Evolutionary conservation across 2,888 invertebrate species (phyloP).

Genomic region (Ophraella communa): DNA sequence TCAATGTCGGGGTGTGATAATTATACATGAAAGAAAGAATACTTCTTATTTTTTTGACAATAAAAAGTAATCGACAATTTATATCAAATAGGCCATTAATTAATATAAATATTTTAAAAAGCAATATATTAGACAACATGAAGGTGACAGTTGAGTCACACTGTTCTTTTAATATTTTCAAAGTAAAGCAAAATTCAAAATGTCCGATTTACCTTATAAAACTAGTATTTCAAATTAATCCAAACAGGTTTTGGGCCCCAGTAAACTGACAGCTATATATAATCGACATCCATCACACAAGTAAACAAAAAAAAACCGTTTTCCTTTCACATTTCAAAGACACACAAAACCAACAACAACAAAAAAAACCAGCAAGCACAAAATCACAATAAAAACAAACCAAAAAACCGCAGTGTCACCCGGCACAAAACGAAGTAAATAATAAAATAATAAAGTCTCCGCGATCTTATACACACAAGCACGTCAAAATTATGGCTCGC

Average conservation of each 20-base stretch:
- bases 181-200: constrained; percentile 6
- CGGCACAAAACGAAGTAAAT: background rate
- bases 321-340: constrained; percentile 12
- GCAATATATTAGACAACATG: too few species aligned
- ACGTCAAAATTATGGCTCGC: background rate
- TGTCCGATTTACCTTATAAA: constrained; percentile 36
- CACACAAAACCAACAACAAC: too few species aligned
- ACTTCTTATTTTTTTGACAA: too few species aligned
- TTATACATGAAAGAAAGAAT: too few species aligned
- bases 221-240: constrained; percentile 39
- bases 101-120: too few species aligned
- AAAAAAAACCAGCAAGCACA: constrained; percentile 11
- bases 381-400: constrained; percentile 6
- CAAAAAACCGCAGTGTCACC: constrained; percentile 9
- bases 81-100: too few species aligned
- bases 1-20: too few species aligned
- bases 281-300: constrained; percentile 14
- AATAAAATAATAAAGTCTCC: constrained; percentile 1
- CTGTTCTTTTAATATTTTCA: too few species aligned
- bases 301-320: constrained; percentile 20
- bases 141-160: too few species aligned
- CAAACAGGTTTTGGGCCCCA: constrained; percentile 31
- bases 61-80: too few species aligned
- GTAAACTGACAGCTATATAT: constrained; percentile 13
- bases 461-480: too few species aligned